phyloP scores from a whole-genome alignment of 2,888 invertebrate genomes.

The Hololepta plana region DNA sequence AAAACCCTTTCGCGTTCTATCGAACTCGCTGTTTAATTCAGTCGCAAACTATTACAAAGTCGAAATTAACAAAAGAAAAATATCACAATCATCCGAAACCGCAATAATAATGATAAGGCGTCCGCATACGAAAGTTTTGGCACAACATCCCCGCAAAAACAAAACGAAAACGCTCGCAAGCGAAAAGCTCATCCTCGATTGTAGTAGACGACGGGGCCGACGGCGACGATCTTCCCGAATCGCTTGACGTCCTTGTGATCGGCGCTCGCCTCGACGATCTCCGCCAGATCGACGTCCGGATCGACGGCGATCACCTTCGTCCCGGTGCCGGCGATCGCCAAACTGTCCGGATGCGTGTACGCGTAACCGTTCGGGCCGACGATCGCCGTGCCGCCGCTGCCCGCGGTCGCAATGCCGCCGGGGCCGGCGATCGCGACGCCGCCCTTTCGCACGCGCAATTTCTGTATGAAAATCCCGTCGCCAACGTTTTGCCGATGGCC shows the following conservation, averaged over 20 bases:
- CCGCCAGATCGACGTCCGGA: slow-evolving; percentile 38
- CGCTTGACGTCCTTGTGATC: slow-evolving; percentile 24
- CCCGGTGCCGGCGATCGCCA: slow-evolving; percentile 59
- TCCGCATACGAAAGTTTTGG: no score
- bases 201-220: slow-evolving; percentile 56
- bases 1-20: no score
- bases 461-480: slow-evolving; percentile 49
- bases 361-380: slow-evolving; percentile 64
- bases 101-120: no score
- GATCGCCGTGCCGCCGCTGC: slow-evolving; percentile 61
- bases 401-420: slow-evolving; percentile 65
- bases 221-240: slow-evolving; percentile 52
- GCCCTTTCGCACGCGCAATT: slow-evolving; percentile 50
- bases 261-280: slow-evolving; percentile 25
- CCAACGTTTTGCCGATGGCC: slow-evolving; percentile 31
- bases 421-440: slow-evolving; percentile 69
- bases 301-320: slow-evolving; percentile 52
- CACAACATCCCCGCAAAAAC: no score
- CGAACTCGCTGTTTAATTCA: no score
- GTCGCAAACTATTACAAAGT: no score
- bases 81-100: no score
- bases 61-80: no score
- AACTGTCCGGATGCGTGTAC: slow-evolving; percentile 54
- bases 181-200: slow-evolving; percentile 18
- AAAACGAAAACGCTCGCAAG: no score